These are phyloP conservation scores for Drosophila macrospina DNA, from an alignment of 2,888 invertebrate genomes.

Conservation along the genomic window DNA sequence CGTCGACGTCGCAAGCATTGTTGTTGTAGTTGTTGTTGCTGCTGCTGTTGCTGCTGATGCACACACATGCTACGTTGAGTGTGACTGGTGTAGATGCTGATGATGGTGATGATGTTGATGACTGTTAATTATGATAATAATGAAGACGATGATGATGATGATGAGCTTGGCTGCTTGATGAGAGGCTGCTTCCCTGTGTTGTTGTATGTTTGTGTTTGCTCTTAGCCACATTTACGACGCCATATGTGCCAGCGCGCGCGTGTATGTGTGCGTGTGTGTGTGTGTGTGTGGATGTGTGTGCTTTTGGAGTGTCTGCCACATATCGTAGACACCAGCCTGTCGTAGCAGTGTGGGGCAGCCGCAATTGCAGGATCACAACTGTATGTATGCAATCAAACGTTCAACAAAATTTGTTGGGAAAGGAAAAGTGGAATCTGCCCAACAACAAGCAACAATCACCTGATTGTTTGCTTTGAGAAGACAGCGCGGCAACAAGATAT, in stretches of 20 bases:
- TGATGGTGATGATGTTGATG: conserved; percentile 5
- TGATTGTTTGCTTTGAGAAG: conserved; percentile 33
- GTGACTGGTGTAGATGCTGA: conserved; percentile 25
- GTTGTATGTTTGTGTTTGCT: conserved; percentile 35
- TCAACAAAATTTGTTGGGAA: background rate
- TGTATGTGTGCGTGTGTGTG: conserved; percentile 1
- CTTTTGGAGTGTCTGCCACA: conserved; percentile 27
- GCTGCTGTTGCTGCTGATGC: conserved; percentile 15
- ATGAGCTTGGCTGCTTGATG: conserved; percentile 13
- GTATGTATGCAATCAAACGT: conserved; percentile 2
- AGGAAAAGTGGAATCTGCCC: background rate
- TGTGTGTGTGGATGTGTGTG: conserved; percentile 8
- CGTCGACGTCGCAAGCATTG: conserved; percentile 14
- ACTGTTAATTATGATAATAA: conserved; percentile 6
- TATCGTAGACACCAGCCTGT: background rate
- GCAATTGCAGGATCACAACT: conserved; percentile 33
- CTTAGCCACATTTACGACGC: conserved; percentile 30
- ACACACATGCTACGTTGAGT: conserved; percentile 33
- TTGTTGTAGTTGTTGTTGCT: conserved; percentile 1
- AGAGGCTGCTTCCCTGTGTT: conserved; percentile 11
- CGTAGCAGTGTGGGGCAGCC: background rate
- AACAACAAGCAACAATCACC: conserved; percentile 1
- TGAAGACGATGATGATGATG: conserved; percentile 9
- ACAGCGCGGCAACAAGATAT: conserved; percentile 28
- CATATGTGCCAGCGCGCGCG: conserved; percentile 10